A percentile compares a stretch with the other conserved stretches of the same genome.
These are phyloP conservation scores for Porites rus DNA, from an alignment of 92 coral and sea anemone genomes.

Conservation along the genomic window DNA sequence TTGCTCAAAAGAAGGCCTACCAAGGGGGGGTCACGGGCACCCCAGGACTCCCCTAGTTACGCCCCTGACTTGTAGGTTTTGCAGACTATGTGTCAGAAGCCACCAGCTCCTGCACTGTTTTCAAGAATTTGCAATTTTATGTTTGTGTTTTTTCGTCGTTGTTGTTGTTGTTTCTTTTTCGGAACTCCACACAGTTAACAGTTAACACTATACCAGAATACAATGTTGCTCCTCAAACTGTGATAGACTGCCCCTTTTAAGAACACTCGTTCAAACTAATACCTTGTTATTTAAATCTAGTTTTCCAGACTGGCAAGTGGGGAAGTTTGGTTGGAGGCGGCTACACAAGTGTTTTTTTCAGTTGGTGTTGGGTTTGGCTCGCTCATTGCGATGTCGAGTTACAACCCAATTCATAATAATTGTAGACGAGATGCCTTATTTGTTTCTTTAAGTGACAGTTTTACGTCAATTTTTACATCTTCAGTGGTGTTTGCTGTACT, in stretches of 20 bases:
- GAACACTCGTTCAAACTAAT: neutral
- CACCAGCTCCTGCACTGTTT: no score
- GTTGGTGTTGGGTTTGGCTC: constrained; percentile 92
- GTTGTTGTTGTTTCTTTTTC: no score
- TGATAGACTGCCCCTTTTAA: neutral
- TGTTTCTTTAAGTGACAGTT: constrained; percentile 80
- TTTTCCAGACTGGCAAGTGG: constrained; percentile 67
- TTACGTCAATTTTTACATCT: constrained; percentile 89
- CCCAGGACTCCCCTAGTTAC: no score
- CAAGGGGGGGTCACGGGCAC: no score
- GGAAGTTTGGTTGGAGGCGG: constrained; percentile 93
- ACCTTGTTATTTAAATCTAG: constrained; percentile 16
- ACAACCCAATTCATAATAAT: constrained; percentile 88
- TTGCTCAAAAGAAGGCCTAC: no score
- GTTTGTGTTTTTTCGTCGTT: no score
- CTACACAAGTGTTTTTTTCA: constrained; percentile 94
- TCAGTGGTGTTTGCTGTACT: constrained; percentile 89
- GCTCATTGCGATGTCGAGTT: constrained; percentile 94
- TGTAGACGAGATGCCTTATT: constrained; percentile 89
- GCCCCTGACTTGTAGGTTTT: no score
- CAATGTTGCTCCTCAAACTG: neutral
- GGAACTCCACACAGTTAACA: no score
- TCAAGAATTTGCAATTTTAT: no score
- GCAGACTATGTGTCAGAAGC: no score
- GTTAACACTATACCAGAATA: no score